A percentile compares a stretch with the other conserved stretches of the same genome.
phyloP scores from a whole-genome alignment of 2,888 invertebrate species.

The Villa cingulata region DNA sequence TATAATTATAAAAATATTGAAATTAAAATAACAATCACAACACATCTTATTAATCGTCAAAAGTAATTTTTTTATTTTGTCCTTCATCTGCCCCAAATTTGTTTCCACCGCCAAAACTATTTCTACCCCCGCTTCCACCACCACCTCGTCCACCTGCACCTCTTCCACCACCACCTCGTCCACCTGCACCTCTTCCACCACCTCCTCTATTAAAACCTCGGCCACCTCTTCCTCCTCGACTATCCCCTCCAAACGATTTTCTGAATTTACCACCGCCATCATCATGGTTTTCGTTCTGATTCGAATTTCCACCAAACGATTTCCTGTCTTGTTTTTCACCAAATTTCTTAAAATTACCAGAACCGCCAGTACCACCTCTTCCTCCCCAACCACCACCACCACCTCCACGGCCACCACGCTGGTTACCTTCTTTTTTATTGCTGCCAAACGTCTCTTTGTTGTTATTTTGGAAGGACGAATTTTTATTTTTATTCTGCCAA shows the following conservation, averaged over 20 bases:
- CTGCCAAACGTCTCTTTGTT: conserved; percentile 14
- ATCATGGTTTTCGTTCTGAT: conserved; percentile 23
- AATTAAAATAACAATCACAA: conserved; percentile 15
- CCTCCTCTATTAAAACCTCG: conserved; percentile 23
- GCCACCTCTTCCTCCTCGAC: conserved; percentile 29
- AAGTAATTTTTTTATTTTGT: conserved; percentile 31
- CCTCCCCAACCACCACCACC: conserved; percentile 18
- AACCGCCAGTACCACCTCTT: conserved; percentile 24
- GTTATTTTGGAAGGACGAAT: neutral
- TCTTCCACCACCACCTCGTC: conserved; percentile 18
- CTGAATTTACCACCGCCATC: conserved; percentile 18
- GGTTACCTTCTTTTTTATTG: conserved; percentile 18
- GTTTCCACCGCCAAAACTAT: conserved; percentile 17
- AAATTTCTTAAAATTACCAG: conserved; percentile 27
- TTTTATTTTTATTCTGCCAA: conserved; percentile 18
- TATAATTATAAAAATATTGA: conserved; percentile 4
- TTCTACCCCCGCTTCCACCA: conserved; percentile 22
- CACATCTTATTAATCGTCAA: conserved; percentile 27
- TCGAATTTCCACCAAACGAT: conserved; percentile 30
- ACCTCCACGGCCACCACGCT: conserved; percentile 22
- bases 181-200: conserved; percentile 18
- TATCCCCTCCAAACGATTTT: conserved; percentile 23
- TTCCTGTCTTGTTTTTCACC: conserved; percentile 23
- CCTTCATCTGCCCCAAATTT: conserved; percentile 16
- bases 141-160: conserved; percentile 18